Percentiles rank a stretch among this genome's conserved stretches.
phyloP scores from a whole-genome alignment of 2,113 vertebrate species.

The Falco punctatus region DNA sequence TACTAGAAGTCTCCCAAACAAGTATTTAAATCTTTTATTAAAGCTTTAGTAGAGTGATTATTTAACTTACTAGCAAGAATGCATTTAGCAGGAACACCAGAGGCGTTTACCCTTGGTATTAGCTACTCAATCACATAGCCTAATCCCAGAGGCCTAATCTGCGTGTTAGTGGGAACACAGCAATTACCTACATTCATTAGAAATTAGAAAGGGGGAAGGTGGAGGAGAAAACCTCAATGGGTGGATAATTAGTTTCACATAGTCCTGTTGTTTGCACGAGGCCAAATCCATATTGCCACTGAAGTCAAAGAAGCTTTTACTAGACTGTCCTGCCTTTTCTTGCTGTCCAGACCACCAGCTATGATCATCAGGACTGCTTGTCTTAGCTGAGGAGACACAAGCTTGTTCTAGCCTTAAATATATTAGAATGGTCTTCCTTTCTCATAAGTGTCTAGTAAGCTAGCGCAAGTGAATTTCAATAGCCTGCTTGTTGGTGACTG shows the following conservation, averaged over 20 bases:
- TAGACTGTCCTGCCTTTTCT: slow-evolving; percentile 1
- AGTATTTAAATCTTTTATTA: slow-evolving; percentile 67
- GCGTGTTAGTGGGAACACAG: slow-evolving; percentile 58
- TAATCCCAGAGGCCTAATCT: slow-evolving; percentile 73
- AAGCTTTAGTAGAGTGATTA: slow-evolving; percentile 48
- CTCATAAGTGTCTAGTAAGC: slow-evolving; percentile 16
- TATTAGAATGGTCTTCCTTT: slow-evolving; percentile 38
- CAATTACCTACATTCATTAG: slow-evolving; percentile 70
- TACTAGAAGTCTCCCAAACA: slow-evolving; percentile 49
- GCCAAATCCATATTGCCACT: slow-evolving; percentile 52
- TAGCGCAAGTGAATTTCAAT: slow-evolving; percentile 47
- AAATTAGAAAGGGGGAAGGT: slow-evolving; percentile 37
- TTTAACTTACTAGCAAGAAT: slow-evolving; percentile 69
- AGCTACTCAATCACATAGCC: slow-evolving; percentile 53
- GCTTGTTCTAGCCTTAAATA: slow-evolving; percentile 59
- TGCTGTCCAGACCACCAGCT: slow-evolving; percentile 71
- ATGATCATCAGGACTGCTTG: slow-evolving; percentile 43
- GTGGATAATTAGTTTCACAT: slow-evolving; percentile 71
- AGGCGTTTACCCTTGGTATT: slow-evolving; percentile 73
- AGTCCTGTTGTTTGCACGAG: slow-evolving; percentile 53
- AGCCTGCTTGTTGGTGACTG: slow-evolving; percentile 47
- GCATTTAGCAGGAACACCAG: slow-evolving; percentile 55
- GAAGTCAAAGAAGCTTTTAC: slow-evolving; percentile 63
- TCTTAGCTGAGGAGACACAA: slow-evolving; percentile 12
- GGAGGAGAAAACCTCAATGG: slow-evolving; percentile 55